Base-by-base conservation (phyloP, 2,113 vertebrate species). In the Spermophilus dauricus region DNA sequence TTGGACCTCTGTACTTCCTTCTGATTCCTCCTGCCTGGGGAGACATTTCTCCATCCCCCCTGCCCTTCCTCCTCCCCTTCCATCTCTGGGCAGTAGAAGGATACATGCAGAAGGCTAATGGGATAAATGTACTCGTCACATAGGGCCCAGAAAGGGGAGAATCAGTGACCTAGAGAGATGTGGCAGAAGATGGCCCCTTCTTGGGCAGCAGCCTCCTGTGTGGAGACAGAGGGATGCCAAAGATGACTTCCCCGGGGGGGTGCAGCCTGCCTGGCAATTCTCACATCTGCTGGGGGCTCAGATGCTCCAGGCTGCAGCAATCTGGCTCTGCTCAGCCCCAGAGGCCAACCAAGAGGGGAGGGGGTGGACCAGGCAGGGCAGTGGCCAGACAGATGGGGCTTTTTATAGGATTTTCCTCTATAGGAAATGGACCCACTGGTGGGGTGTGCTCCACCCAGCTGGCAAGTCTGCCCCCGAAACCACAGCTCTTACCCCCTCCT, bases 341-440 rank as follows among this genome's bases (percentile, higher is more conserved):
- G 84, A 95, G 78, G 53, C 83, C 65, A 30, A 0, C 37, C 13
- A 8, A 13, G 78, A 67, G 58, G 32, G 76, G 39, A 67, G 51
- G 78, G 80, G 70, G 85, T 58, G 45, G 76, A 11, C 67, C 45
- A 45, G 77, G 77, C 67, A 22, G 73, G 82, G 67, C 67, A 53
- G 80, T 26, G 61, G 70, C 77, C 1, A 13, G 69, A 96, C 69
- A 93, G 69, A 97, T 28, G 39, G 88, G 83, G 32, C 61, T 90
- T 95, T 95, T 92, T 61, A 51, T 69, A 88, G n/a, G 80, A 65
- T 73, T 94, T 89, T 88, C 63, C 53, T 86, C 42, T 30, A 2
- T 94, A 70, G 95, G 86, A 96, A 97, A 88, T 48, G 78, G 80
- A 96, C 80, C 88, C 81, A 82, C 72, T 61, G 83, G 75, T 89